A percentile compares a stretch with the other conserved stretches of the same genome.
Evolutionary conservation across 2,888 invertebrate species (phyloP).

Genomic region (Diarsia rubi): DNA sequence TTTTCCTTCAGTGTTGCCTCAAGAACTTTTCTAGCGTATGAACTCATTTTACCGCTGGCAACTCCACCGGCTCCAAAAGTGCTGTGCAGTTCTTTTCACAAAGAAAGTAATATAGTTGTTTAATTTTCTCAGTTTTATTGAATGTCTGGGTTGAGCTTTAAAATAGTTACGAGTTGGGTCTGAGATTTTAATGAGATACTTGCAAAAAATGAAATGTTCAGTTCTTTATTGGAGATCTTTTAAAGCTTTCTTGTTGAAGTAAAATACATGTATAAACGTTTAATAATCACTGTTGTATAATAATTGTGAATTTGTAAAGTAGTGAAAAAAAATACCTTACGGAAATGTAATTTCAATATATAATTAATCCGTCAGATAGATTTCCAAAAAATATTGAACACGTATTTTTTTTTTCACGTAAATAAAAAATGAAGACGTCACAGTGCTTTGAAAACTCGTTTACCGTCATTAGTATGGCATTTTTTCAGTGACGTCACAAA

Average conservation of each 20-base stretch:
- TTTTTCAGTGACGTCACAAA: too few relatives aligned
- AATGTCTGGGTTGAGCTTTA: slow-evolving; percentile 40
- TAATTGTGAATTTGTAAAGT: not conserved
- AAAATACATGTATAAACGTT: not conserved
- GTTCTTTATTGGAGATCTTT: slow-evolving; percentile 19
- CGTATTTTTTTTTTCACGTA: too few relatives aligned
- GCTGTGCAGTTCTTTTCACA: slow-evolving; percentile 43
- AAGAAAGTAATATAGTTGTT: slow-evolving; percentile 62
- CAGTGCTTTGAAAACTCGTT: too few relatives aligned
- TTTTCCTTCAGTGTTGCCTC: slow-evolving; percentile 45
- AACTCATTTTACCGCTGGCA: slow-evolving; percentile 56
- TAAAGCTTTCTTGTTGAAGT: slow-evolving; percentile 9
- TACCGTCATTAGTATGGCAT: too few relatives aligned
- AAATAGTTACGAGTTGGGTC: slow-evolving; percentile 34
- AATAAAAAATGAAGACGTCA: too few relatives aligned
- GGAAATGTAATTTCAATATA: too few relatives aligned
- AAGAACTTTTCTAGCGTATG: slow-evolving; percentile 51
- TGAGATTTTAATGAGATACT: slow-evolving; percentile 49
- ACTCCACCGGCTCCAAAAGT: slow-evolving; percentile 43
- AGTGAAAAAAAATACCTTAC: not conserved
- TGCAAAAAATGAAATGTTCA: slow-evolving; percentile 34
- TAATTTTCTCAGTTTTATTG: slow-evolving; percentile 47
- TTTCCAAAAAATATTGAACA: too few relatives aligned
- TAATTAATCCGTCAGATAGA: too few relatives aligned
- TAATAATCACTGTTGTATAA: not conserved